phyloP scores from a whole-genome alignment of 2,888 invertebrate genomes.

The Punctoribates punctum region DNA sequence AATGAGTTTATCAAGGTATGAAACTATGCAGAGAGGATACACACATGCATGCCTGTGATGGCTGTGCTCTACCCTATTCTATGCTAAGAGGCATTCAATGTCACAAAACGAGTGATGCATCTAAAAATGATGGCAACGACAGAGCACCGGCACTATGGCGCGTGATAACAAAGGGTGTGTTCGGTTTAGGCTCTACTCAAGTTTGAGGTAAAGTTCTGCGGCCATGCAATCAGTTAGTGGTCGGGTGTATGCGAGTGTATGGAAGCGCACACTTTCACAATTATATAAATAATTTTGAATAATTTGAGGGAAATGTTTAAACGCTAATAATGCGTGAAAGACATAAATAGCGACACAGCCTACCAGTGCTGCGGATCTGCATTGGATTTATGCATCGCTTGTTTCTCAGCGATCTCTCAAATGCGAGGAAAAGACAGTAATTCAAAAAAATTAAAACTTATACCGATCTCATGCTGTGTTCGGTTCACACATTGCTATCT shows the following conservation, averaged over 20 bases:
- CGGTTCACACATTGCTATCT: not conserved
- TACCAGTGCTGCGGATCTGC: not conserved
- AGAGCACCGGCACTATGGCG: constrained; percentile 25
- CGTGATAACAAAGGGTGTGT: constrained; percentile 30
- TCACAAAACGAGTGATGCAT: constrained; percentile 33
- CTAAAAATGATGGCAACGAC: constrained; percentile 3
- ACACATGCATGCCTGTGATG: constrained; percentile 1
- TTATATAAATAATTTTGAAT: constrained; percentile 12
- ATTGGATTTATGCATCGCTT: constrained; percentile 11
- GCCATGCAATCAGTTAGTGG: not conserved
- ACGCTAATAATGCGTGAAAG: constrained; percentile 19
- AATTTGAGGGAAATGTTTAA: constrained; percentile 20
- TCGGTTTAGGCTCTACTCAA: not conserved
- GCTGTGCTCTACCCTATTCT: not conserved
- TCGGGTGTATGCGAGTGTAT: no score
- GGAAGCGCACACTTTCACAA: constrained; percentile 15
- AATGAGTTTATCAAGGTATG: constrained; percentile 16
- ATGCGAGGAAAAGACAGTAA: constrained; percentile 16
- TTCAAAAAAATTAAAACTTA: constrained; percentile 4
- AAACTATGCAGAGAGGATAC: constrained; percentile 16
- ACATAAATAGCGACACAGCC: not conserved
- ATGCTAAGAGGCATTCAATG: constrained; percentile 14
- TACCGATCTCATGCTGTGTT: not conserved
- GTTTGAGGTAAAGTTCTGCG: not conserved
- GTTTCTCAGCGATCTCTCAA: not conserved